Evolutionary conservation across 2,797 vertebrate species (phyloP).

Genomic region (Mallotus villosus): DNA sequence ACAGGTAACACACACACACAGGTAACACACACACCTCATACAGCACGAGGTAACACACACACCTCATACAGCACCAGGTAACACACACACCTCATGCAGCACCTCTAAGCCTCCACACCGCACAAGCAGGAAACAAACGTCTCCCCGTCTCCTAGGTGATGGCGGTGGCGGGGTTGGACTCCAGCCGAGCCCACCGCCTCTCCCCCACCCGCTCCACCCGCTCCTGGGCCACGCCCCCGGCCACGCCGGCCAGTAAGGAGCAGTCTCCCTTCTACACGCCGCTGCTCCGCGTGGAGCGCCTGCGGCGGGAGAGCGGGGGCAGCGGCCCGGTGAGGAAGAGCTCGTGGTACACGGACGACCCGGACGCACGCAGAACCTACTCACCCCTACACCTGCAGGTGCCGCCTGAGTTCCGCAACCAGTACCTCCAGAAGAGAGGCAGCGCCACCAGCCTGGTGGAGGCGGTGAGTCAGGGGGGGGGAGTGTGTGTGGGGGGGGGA

Average conservation of each 20-base stretch:
- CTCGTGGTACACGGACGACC: slow-evolving; percentile 98
- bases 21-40: not conserved
- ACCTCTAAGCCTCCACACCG: not conserved
- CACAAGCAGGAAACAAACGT: no score
- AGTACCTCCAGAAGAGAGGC: slow-evolving; percentile 94
- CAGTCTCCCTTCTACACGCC: slow-evolving; percentile 91
- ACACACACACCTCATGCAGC: not conserved
- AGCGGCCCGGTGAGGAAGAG: slow-evolving; percentile 90
- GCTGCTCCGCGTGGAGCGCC: slow-evolving; percentile 88
- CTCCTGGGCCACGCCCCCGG: slow-evolving; percentile 96
- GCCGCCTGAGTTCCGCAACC: slow-evolving; percentile 87
- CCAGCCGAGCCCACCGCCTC: slow-evolving; percentile 91
- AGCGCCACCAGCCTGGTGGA: slow-evolving; percentile 97
- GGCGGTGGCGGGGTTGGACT: slow-evolving; percentile 97
- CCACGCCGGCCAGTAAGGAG: slow-evolving; percentile 88
- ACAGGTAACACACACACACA: slow-evolving; percentile 6
- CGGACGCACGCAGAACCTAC: slow-evolving; percentile 87
- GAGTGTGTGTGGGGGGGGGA: no score
- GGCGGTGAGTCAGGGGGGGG: slow-evolving; percentile 79
- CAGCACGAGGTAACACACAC: not conserved
- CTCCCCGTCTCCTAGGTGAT: slow-evolving; percentile 80
- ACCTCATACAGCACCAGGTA: no score
- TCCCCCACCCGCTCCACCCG: slow-evolving; percentile 93
- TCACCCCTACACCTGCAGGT: slow-evolving; percentile 91
- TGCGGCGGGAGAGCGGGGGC: slow-evolving; percentile 81